phyloP scores from a whole-genome alignment of 2,888 invertebrate species.

The Morpho helenor region DNA sequence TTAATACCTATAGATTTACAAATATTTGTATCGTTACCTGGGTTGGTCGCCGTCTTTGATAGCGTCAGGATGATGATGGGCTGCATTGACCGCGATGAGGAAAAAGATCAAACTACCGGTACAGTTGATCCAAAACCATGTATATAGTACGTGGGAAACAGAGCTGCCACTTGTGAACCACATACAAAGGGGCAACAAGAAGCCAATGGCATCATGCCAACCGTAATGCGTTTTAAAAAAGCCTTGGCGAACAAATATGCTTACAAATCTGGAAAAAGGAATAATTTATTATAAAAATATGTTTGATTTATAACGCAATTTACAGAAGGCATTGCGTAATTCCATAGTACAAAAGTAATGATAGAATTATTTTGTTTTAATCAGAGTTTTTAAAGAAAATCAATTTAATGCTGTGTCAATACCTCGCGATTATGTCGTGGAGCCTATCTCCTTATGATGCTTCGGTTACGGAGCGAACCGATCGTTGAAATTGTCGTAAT shows the following conservation, averaged over 20 bases:
- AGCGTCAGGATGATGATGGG: conserved; percentile 88
- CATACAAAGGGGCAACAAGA: conserved; percentile 65
- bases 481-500: too few relatives aligned
- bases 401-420: too few relatives aligned
- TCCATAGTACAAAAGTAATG: too few relatives aligned
- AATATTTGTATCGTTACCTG: conserved; percentile 30
- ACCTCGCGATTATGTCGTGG: too few relatives aligned
- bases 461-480: too few relatives aligned
- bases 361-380: too few relatives aligned
- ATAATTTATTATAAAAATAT: conserved; percentile 1
- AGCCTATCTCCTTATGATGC: too few relatives aligned
- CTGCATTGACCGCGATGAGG: conserved; percentile 84
- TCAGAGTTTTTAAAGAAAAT: too few relatives aligned
- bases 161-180: conserved; percentile 47
- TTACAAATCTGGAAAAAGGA: conserved; percentile 40
- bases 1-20: too few relatives aligned
- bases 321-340: too few relatives aligned
- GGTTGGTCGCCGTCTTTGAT: conserved; percentile 87
- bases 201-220: conserved; percentile 54
- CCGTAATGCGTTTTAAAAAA: conserved; percentile 49
- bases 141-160: conserved; percentile 46
- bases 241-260: conserved; percentile 42
- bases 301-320: too few relatives aligned
- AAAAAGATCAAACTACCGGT: conserved; percentile 81
- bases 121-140: conserved; percentile 78